Conservation (phyloP, 1,140 invertebrate genomes). For the Heliconius hewitsoni region DNA sequence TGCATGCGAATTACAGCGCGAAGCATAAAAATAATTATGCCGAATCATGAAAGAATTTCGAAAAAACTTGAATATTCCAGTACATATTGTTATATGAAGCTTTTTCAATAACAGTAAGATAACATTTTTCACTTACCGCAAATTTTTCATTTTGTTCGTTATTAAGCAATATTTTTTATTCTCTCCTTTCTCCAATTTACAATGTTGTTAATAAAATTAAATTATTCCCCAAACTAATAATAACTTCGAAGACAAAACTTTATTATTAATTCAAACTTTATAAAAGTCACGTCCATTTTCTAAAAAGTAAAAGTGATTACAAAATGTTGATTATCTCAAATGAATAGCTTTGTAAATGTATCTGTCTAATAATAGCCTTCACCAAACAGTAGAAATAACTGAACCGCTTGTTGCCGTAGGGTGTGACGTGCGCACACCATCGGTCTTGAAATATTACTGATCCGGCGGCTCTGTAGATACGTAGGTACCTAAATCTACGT, state of each 20-base stretch:
- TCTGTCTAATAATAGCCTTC: slow-evolving; percentile 18
- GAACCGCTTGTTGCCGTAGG: slow-evolving; percentile 20
- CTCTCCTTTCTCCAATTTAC: neutral
- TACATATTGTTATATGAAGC: neutral
- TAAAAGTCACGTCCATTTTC: neutral
- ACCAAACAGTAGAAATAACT: slow-evolving; percentile 23
- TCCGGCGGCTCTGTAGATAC: slow-evolving; percentile 44
- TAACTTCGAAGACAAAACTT: neutral
- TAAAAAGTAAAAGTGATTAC: neutral
- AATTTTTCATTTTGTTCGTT: slow-evolving; percentile 11
- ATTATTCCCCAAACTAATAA: neutral
- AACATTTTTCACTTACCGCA: slow-evolving; percentile 21
- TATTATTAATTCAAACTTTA: neutral
- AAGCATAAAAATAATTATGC: neutral
- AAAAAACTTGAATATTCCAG: neutral
- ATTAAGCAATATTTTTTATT: neutral
- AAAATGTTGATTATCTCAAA: neutral
- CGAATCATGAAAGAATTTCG: neutral
- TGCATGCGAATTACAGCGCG: too few relatives aligned
- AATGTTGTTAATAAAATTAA: neutral
- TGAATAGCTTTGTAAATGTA: slow-evolving; percentile 8
- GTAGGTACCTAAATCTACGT: slow-evolving; percentile 37
- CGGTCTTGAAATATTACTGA: slow-evolving; percentile 64
- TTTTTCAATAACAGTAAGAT: neutral
- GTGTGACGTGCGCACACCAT: slow-evolving; percentile 48